Percentiles rank a stretch among this genome's conserved stretches.
phyloP scores from a whole-genome alignment of 2,888 invertebrate species.

The Tipula confusa region DNA sequence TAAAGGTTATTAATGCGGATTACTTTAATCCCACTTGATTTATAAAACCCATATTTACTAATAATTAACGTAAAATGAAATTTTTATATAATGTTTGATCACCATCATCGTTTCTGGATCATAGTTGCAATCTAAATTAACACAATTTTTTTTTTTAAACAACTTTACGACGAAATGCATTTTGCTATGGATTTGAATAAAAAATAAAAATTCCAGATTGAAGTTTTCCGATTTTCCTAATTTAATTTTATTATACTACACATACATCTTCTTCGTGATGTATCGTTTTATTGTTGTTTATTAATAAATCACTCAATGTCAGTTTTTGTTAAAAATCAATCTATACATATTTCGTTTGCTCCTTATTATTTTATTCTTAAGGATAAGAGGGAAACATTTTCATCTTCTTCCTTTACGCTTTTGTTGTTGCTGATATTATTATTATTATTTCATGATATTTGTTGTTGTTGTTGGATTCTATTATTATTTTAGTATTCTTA shows the following conservation, averaged over 20 bases:
- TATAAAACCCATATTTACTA: neutral
- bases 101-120: too few relatives aligned
- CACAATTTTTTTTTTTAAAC: neutral
- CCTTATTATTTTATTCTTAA: constrained; percentile 14
- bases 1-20: neutral
- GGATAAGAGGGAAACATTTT: neutral
- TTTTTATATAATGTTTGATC: too few relatives aligned
- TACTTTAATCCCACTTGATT: neutral
- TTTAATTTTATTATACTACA: neutral
- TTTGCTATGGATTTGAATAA: neutral
- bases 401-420: neutral
- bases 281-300: neutral
- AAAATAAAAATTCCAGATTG: neutral
- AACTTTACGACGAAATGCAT: neutral
- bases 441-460: neutral
- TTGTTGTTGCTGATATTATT: neutral
- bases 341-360: constrained; percentile 15
- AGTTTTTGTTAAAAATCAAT: constrained; percentile 30
- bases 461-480: neutral
- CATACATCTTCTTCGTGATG: neutral
- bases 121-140: neutral
- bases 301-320: constrained; percentile 30
- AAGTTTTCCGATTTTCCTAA: neutral
- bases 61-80: too few relatives aligned
- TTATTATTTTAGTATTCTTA: constrained; percentile 26